Percentiles rank a stretch among this genome's conserved stretches.
phyloP scores from a whole-genome alignment of 2,797 vertebrate genomes.

The Pyrocephalus nanus region DNA sequence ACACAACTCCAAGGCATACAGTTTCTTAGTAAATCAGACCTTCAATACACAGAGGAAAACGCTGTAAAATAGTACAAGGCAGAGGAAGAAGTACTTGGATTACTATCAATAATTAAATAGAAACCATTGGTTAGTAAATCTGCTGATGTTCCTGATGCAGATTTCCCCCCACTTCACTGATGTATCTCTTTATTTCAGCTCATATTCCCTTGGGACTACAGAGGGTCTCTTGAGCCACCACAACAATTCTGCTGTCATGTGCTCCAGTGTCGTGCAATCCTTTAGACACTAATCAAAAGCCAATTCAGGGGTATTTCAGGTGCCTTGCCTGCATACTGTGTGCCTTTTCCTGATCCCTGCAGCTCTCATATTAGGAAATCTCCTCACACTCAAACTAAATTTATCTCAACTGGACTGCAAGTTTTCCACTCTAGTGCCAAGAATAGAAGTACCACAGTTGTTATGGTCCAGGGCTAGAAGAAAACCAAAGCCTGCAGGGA shows the following conservation, averaged over 20 bases:
- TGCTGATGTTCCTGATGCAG: not conserved
- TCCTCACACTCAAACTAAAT: not conserved
- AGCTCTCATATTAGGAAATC: not conserved
- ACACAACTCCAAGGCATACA: constrained; percentile 15
- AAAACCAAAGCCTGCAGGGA: not conserved
- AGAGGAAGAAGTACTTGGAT: constrained; percentile 1
- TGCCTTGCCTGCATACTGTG: not conserved
- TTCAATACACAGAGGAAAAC: constrained; percentile 34
- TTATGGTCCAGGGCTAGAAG: not conserved
- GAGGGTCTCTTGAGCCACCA: not conserved
- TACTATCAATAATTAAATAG: constrained; percentile 50
- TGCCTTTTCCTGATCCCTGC: not conserved
- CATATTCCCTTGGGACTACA: not conserved
- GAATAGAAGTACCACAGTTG: not conserved
- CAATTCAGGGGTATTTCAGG: not conserved
- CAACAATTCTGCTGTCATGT: not conserved
- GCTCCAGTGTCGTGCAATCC: not conserved
- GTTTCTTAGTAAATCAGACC: constrained; percentile 28
- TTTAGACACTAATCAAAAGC: not conserved
- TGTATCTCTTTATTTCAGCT: not conserved
- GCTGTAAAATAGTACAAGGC: constrained; percentile 6
- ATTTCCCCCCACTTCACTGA: not conserved
- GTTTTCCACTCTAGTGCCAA: not conserved
- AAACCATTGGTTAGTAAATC: not conserved
- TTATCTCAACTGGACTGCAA: not conserved